Base-by-base conservation (phyloP, 1,140 invertebrate species). In the Pseudobourletiella spinata region DNA sequence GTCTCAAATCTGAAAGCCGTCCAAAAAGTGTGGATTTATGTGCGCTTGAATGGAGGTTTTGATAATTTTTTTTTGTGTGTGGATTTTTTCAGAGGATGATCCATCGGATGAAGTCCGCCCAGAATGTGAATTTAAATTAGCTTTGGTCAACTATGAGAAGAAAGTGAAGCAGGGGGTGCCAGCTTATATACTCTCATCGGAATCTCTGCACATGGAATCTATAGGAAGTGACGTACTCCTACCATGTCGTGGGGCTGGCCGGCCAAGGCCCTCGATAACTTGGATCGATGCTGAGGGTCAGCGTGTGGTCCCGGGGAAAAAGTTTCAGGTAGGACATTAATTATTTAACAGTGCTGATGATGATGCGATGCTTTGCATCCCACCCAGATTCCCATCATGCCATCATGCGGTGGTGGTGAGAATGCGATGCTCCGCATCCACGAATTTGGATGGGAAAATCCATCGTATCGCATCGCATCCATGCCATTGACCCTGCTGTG, bases 211-310 rank as follows among this genome's bases (percentile, higher is more conserved):
- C n/a, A 63, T 80, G 51, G 80, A 81, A 62, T 71, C 70, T 14
- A 76, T 79, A 16, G 86, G 85, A 2, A 81, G 78, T 14, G 81
- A 80, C 55, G 77, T 87, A 0, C 74, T 84, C 44, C 74, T 91
- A 24, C 84, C 84, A 2, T 92, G 89, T 73, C 79, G 83, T 44
- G 81, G 82, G 0, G 74, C 77, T 43, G 86, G 87, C 20, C 76
- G 76, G 24, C 84, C 85, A 0, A 74, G 75, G 50, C 81, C 86
- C 0, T 77, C 78, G 61, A 74, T 86, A 6, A 80, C 77, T 62
- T 91, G 88, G 88, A 71, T 81, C 28, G 79, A 83, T 65, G 77
- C 79, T 20, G 75, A 80, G n/a, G 77, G 79, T 15, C 76, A 79
- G 51, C 64, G 77, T 6, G 77, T 85, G 2, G 74, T 70, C 54